Evolutionary conservation across 2,797 vertebrate genomes (phyloP), one percentile per base, ranked within the genome.

Genomic region (Phylloscopus collybita): DNA sequence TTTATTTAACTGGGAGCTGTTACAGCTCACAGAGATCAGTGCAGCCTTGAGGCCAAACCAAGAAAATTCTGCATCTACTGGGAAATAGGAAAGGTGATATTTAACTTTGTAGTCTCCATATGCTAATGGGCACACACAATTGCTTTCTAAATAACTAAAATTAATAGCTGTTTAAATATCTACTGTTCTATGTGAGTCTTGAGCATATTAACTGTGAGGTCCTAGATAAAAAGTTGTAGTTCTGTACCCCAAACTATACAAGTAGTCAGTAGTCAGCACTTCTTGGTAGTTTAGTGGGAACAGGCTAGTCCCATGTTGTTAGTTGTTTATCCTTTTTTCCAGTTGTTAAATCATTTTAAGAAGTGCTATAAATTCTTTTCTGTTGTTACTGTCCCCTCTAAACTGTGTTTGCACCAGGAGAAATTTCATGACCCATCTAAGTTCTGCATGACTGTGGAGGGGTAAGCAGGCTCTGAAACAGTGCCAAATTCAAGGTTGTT

Each of bases 301-400:
- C 56, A 51, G n/a, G 5, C 27, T 56, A 44, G 44, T 56, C 47
- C 27, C 6, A 2, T 27, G 25, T 13, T 76, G 3, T 64, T 76
- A 13, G 21, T 40, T 62, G 22, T 60, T 88, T 60, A 69, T 74
- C 13, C 45, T 71, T 57, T 64, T n/a, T 51, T 76, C 27, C 65
- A 93, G 57, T 72, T 94, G 53, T 73, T 86, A 60, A 86, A 73
- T 96, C 67, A 71, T 38, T 94, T 76, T 26, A 59, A 69, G 44
- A 59, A 62, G 11, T 82, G 53, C 64, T 88, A 27, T 70, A 73
- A 93, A 92, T 84, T 64, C 11, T 60, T 16, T 71, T 36, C 27
- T 64, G 34, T 76, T 86, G 23, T 75, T 79, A 21, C 59, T 69
- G 29, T 92, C 50, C 54, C 26, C 19, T 45, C 25, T 81, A 79